These are phyloP conservation scores for Monochamus alternatus DNA, from an alignment of 2,888 invertebrate genomes.

Conservation along the genomic window DNA sequence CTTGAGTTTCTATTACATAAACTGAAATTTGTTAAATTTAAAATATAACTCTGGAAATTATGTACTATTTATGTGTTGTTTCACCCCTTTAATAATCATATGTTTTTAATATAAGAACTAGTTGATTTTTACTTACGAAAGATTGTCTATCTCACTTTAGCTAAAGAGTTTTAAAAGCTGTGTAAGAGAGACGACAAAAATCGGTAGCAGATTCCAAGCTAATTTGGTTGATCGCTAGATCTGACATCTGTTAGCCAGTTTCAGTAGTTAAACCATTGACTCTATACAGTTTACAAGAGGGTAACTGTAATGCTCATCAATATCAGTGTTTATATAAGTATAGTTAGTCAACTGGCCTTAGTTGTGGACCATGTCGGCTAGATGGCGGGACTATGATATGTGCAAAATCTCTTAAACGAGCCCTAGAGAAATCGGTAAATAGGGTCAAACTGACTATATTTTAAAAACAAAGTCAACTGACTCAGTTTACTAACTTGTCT, in stretches of 20 bases:
- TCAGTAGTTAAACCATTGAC: too few relatives aligned
- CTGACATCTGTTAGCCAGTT: neutral
- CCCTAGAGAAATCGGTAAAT: too few relatives aligned
- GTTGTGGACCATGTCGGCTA: too few relatives aligned
- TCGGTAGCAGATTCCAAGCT: neutral
- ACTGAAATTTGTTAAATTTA: neutral
- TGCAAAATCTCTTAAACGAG: too few relatives aligned
- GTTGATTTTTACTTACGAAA: slow-evolving; percentile 41
- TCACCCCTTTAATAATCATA: slow-evolving; percentile 55
- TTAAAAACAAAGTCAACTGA: too few relatives aligned
- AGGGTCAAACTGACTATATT: too few relatives aligned
- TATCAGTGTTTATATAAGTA: too few relatives aligned
- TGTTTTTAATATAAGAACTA: slow-evolving; percentile 55
- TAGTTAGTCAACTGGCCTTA: too few relatives aligned
- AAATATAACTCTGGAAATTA: neutral
- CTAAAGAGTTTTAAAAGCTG: neutral
- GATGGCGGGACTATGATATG: too few relatives aligned
- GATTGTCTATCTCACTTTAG: neutral
- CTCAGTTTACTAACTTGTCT: too few relatives aligned
- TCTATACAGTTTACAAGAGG: too few relatives aligned
- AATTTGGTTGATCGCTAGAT: neutral
- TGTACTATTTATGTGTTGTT: slow-evolving; percentile 37
- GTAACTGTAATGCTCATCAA: too few relatives aligned
- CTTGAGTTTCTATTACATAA: neutral
- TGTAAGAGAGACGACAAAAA: neutral